Base-by-base conservation (phyloP, 2,113 vertebrate species). In the Mormyrus lacerda region DNA sequence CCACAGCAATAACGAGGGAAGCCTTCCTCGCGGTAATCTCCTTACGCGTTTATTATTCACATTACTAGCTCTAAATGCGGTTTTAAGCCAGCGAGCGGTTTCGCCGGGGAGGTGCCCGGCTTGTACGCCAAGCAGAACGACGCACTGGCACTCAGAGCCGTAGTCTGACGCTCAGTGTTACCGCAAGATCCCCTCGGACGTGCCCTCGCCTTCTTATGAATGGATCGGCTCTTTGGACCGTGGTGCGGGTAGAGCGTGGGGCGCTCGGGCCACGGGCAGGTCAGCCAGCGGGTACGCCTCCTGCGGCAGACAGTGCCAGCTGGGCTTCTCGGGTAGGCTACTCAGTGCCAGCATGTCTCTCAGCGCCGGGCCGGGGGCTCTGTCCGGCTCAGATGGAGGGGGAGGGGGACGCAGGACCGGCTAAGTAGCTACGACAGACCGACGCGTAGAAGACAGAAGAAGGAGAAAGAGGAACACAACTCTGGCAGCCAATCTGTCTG, bases 291-390 rank as follows among this genome's bases (percentile, higher is more conserved):
- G 61, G 44, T 88, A 92, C 69, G 89, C 88, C 89, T 92, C 91
- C 92, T 89, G 92, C 92, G 91, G 91, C 92, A 93, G 91, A 90
- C 91, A 89, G 69, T 88, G 91, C 91, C 91, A 93, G 91, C 91
- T 91, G 92, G 92, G 90, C 91, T 91, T 91, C 92, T 93, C 90
- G 88, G 91, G 91, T 84, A 91, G 92, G 90, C 85, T 82, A n/a
- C 17, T 24, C 35, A 2, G 50, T 89, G 88, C 48, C 88, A 89
- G 69, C 47, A 53, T 83, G 15, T 73, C 69, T 55, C 27, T 47
- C 31, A 27, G 73, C 13, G 44, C 48, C 45, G 50, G n/a, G 21
- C 82, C 44, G 65, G 27, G 58, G 61, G 19, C 44, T 19, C 65
- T 50, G 61, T 50, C 44, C 88, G 15, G 19, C 87, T 61, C 51